A percentile compares a stretch with the other conserved stretches of the same genome.
Conservation (phyloP, 2,113 vertebrate species). For the Myotis lucifugus region DNA sequence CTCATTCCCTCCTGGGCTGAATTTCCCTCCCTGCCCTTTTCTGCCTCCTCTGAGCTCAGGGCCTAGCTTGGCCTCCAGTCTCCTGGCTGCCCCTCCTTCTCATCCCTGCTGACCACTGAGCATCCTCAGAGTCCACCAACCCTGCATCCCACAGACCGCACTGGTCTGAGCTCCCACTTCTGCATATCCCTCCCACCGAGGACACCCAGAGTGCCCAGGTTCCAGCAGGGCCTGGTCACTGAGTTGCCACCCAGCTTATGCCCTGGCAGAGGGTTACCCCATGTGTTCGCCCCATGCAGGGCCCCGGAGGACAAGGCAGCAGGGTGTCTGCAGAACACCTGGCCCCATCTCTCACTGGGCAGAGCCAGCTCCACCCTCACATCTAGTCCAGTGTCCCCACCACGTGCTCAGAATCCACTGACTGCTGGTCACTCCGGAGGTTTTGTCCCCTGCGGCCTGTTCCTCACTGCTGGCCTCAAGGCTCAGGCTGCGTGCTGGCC, state of each 20-base stretch:
- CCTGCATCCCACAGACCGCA: neutral
- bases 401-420: neutral
- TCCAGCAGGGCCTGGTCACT: no score
- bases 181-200: no score
- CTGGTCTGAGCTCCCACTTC: no score
- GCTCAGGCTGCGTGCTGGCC: no score
- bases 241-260: no score
- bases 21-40: neutral
- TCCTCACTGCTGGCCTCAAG: neutral
- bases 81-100: neutral
- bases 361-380: neutral
- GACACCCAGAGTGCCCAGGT: no score
- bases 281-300: no score
- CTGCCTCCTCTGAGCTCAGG: neutral
- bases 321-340: no score
- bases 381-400: neutral
- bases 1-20: neutral
- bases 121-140: neutral
- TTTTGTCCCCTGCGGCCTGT: neutral
- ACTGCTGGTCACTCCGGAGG: neutral
- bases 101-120: fast-evolving
- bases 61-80: neutral
- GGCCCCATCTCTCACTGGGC: no score
- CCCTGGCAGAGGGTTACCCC: no score
- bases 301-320: no score